These are phyloP conservation scores for Ranitomeya imitator DNA, from an alignment of 2,113 vertebrate species.

Conservation along the genomic window DNA sequence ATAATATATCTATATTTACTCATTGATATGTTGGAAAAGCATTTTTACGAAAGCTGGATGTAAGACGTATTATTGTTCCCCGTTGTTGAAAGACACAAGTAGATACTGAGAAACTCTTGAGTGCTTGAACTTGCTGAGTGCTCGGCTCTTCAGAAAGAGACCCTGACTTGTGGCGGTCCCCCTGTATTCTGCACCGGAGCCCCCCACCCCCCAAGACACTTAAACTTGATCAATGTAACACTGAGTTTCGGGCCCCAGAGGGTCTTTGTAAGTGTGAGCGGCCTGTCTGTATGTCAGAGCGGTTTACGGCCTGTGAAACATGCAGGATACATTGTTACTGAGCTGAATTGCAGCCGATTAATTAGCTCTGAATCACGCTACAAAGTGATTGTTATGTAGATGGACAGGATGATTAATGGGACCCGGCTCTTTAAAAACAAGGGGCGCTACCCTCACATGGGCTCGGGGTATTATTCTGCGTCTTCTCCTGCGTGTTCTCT, in stretches of 20 bases:
- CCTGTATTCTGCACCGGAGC: not conserved
- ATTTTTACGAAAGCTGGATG: not conserved
- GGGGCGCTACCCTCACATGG: constrained; percentile 27
- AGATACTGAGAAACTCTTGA: constrained; percentile 15
- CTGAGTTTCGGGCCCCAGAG: constrained; percentile 6
- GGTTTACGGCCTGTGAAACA: constrained; percentile 39
- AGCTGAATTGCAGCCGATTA: constrained; percentile 38
- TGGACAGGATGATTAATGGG: constrained; percentile 49
- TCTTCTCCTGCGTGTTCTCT: constrained; percentile 4
- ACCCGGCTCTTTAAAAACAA: constrained; percentile 15
- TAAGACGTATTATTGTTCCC: constrained; percentile 11
- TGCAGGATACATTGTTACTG: constrained; percentile 35
- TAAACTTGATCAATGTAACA: constrained; percentile 33
- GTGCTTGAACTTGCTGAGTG: constrained; percentile 38
- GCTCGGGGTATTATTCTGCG: constrained; percentile 6
- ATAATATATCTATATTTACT: constrained; percentile 5
- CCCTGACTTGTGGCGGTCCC: constrained; percentile 46
- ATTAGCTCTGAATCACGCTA: constrained; percentile 53
- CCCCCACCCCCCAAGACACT: not conserved
- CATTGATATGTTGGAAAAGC: constrained; percentile 25
- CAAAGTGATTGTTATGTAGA: constrained; percentile 38
- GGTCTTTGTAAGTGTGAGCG: constrained; percentile 41
- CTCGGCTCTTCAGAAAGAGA: not conserved
- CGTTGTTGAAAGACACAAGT: constrained; percentile 30
- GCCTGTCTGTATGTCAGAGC: constrained; percentile 29